Conservation (phyloP, 2,888 invertebrate genomes). For the Neocrepidodera transversa region DNA sequence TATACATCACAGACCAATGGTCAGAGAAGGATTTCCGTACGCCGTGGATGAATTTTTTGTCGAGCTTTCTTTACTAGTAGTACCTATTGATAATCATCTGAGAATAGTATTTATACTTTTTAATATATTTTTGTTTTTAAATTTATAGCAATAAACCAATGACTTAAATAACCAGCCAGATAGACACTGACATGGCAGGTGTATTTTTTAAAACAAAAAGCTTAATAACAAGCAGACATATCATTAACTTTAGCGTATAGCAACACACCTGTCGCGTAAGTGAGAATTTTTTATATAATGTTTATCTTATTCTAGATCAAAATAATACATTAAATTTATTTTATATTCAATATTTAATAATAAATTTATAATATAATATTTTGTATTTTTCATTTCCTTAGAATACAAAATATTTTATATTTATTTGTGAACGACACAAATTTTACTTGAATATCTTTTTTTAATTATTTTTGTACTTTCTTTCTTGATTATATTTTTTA, state of each 20-base stretch:
- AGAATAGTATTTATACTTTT: constrained; percentile 37
- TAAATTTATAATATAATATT: not conserved
- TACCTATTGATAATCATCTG: constrained; percentile 43
- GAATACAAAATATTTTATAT: too few species aligned
- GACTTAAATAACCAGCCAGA: constrained; percentile 20
- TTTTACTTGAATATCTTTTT: too few species aligned
- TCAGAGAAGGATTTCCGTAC: constrained; percentile 8
- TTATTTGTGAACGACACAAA: too few species aligned
- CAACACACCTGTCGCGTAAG: constrained; percentile 47
- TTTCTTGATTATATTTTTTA: too few species aligned
- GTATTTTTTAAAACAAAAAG: constrained; percentile 40
- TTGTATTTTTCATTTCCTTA: not conserved
- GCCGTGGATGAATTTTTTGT: constrained; percentile 34
- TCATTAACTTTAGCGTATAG: constrained; percentile 48
- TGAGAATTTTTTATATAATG: constrained; percentile 26
- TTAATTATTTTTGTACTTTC: too few species aligned
- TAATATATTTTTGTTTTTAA: constrained; percentile 44
- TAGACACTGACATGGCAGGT: constrained; percentile 41
- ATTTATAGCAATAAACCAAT: constrained; percentile 59
- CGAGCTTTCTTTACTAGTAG: constrained; percentile 52
- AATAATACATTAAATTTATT: constrained; percentile 15
- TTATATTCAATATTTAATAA: not conserved
- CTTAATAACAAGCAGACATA: constrained; percentile 50
- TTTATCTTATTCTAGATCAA: constrained; percentile 11
- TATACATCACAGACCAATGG: not conserved